Percentiles rank a stretch among this genome's conserved stretches.
These are phyloP conservation scores for Hesperophylax magnus DNA, from an alignment of 1,140 invertebrate species.

Conservation along the genomic window DNA sequence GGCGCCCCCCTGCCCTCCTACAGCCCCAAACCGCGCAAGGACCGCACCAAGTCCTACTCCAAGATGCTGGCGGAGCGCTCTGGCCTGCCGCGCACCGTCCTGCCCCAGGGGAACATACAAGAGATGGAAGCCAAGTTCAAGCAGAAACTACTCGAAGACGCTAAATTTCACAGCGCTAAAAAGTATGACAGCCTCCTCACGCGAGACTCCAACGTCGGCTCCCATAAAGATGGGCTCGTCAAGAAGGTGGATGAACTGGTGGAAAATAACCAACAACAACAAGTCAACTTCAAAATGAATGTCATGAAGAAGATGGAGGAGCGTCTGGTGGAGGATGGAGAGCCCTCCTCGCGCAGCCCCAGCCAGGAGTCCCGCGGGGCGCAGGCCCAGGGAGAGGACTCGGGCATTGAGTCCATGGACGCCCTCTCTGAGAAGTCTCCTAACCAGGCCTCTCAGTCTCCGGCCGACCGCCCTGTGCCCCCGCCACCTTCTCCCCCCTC, in stretches of 20 bases:
- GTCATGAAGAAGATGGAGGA: constrained; percentile 39
- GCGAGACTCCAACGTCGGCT: constrained; percentile 35
- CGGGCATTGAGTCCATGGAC: constrained; percentile 94
- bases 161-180: constrained; percentile 50
- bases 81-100: constrained; percentile 22
- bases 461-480: constrained; percentile 60
- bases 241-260: constrained; percentile 47
- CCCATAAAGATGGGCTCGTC: constrained; percentile 43
- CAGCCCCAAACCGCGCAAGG: constrained; percentile 60
- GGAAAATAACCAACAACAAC: constrained; percentile 1
- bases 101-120: constrained; percentile 67
- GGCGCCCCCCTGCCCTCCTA: constrained; percentile 59
- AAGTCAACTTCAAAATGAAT: constrained; percentile 43
- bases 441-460: constrained; percentile 81
- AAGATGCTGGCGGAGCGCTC: constrained; percentile 68
- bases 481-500: constrained; percentile 50
- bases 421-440: constrained; percentile 93
- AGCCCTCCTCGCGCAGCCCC: constrained; percentile 40
- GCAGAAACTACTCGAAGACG: constrained; percentile 72
- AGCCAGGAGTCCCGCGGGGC: constrained; percentile 65
- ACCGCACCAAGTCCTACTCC: constrained; percentile 71
- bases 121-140: constrained; percentile 76
- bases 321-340: constrained; percentile 37
- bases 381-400: constrained; percentile 84
- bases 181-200: constrained; percentile 42